Base-by-base conservation (phyloP, 2,797 vertebrate genomes). In the Parambassis ranga region DNA sequence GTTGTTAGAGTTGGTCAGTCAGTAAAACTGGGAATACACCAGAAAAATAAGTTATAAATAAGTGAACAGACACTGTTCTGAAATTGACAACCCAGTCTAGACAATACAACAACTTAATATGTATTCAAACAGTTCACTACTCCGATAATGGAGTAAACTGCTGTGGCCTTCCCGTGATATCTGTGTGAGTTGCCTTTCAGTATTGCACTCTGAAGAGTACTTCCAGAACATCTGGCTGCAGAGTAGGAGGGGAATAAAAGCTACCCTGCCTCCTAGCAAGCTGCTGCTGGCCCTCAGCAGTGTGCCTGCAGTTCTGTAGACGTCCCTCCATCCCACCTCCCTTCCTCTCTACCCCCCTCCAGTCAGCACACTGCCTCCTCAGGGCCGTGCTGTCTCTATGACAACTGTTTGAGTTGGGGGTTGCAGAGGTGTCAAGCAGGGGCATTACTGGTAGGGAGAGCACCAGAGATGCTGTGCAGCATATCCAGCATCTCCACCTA, bases 331-430 rank as follows among this genome's bases (percentile, higher is more conserved):
- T 79, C 79, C 69, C 75, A 56, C 65, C 77, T 75, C 75, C 58
- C 71, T 26, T 51, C 69, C 72, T 65, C 67, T 67, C 53, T 35
- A 28, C 42, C 39, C 33, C 65, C 56, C 60, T 60, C 53, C 65
- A 81, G 66, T 77, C 75, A 58, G 65, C 65, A 32, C 10, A 11
- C 92, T 92, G 90, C 94, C 93, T 92, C 91, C 82, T 93, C 88
- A 71, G 87, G 91, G 91, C 89, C 75, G 56, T 46, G 68, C 91
- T 81, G 93, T 96, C 94, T 94, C 94, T 95, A 95, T 96, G 95
- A 96, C 95, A 96, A 96, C 96, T 94, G 93, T 94, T 93, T 95
- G 94, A 95, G 95, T 94, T 81, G 75, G 83, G 92, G 94, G 95
- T 93, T 94, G 94, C 94, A 90, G 94, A 95, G 93, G 93, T 97